phyloP scores from a whole-genome alignment of 53 echinoderm and acorn worm genomes.

The Astropecten irregularis region DNA sequence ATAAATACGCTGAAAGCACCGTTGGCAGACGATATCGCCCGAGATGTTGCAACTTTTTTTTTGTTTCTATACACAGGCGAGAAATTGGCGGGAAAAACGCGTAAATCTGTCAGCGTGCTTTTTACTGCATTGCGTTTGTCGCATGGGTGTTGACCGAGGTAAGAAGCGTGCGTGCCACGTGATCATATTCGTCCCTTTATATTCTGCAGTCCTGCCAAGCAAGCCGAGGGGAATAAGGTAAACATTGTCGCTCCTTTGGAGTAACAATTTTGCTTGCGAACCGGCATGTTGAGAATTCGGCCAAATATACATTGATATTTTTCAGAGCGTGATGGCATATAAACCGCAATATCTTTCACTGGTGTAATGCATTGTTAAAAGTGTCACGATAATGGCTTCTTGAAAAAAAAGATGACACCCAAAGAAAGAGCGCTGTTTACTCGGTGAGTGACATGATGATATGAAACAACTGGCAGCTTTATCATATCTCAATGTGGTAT shows the following conservation, averaged over 20 bases:
- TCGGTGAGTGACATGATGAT: too few species aligned
- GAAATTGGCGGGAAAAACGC: slow-evolving; percentile 19
- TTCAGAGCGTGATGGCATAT: too few species aligned
- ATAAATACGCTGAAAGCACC: slow-evolving; percentile 1
- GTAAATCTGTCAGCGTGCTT: slow-evolving; percentile 47
- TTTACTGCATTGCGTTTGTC: slow-evolving; percentile 24
- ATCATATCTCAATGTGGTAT: too few species aligned
- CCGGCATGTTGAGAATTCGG: not conserved
- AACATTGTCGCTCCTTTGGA: slow-evolving; percentile 7
- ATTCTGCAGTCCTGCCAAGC: not conserved
- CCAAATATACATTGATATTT: too few species aligned
- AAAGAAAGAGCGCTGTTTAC: too few species aligned
- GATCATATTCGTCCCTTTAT: not conserved
- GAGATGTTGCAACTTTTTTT: not conserved
- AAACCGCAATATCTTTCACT: too few species aligned
- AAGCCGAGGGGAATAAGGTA: not conserved
- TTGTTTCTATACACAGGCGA: too few species aligned
- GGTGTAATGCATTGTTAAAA: too few species aligned
- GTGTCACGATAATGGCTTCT: too few species aligned
- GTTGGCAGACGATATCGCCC: slow-evolving; percentile 17
- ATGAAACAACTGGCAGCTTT: too few species aligned
- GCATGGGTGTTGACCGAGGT: slow-evolving; percentile 12
- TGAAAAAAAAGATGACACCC: too few species aligned
- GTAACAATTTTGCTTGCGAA: not conserved
- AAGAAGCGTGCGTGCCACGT: slow-evolving; percentile 50